Evolutionary conservation across 2,888 invertebrate genomes (phyloP).

Genomic region (Alviniconcha strummeri): DNA sequence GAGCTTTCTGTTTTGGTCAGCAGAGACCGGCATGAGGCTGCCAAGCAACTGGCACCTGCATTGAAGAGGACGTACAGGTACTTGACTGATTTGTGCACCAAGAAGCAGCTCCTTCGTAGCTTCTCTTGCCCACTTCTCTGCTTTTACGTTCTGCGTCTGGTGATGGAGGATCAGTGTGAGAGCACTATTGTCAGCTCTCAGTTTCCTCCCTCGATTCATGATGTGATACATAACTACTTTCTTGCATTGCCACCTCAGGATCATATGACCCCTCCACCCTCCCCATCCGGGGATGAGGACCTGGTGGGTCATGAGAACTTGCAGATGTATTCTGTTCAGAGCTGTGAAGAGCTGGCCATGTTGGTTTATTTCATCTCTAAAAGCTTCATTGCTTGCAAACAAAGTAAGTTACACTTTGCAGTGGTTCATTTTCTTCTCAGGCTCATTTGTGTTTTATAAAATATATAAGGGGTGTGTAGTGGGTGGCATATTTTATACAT

Average conservation of each 20-base stretch:
- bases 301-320: slow-evolving; percentile 14
- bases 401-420: slow-evolving; percentile 41
- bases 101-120: slow-evolving; percentile 49
- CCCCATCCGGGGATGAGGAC: slow-evolving; percentile 50
- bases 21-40: slow-evolving; percentile 49
- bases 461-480: neutral
- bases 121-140: slow-evolving; percentile 49
- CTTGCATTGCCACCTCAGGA: slow-evolving; percentile 42
- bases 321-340: slow-evolving; percentile 36
- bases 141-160: slow-evolving; percentile 47
- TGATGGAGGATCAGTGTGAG: slow-evolving; percentile 49
- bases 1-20: slow-evolving; percentile 48
- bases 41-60: slow-evolving; percentile 45
- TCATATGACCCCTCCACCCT: slow-evolving; percentile 49
- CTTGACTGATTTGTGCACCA: slow-evolving; percentile 46
- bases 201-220: slow-evolving; percentile 47
- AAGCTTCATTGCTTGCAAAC: slow-evolving; percentile 48
- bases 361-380: slow-evolving; percentile 47
- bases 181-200: slow-evolving; percentile 41
- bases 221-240: slow-evolving; percentile 49
- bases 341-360: slow-evolving; percentile 53
- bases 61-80: slow-evolving; percentile 50
- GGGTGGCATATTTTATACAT: neutral
- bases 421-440: neutral
- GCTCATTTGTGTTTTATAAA: neutral